A percentile compares a stretch with the other conserved stretches of the same genome.
These are phyloP conservation scores for Papilio machaon DNA, from an alignment of 1,140 invertebrate genomes.

Conservation along the genomic window DNA sequence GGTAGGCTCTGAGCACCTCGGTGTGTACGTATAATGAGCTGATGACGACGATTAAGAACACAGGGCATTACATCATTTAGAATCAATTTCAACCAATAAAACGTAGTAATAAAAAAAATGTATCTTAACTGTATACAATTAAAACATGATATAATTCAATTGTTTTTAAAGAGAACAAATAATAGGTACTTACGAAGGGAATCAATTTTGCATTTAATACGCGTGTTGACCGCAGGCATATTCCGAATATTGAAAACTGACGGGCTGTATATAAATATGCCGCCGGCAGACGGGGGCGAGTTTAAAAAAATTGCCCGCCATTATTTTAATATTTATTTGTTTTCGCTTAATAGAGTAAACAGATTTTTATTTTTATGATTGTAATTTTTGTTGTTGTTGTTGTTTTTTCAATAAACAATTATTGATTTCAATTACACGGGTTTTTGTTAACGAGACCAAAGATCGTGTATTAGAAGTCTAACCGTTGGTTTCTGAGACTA, in stretches of 20 bases:
- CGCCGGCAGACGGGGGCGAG: slow-evolving; percentile 15
- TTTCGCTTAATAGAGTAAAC: slow-evolving; percentile 24
- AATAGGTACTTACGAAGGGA: slow-evolving; percentile 28
- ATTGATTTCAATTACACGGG: not conserved
- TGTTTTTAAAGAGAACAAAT: not conserved
- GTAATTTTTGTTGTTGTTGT: not conserved
- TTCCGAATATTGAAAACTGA: slow-evolving; percentile 42
- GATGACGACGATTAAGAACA: too few relatives aligned
- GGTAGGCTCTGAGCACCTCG: too few relatives aligned
- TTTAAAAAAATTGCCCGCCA: slow-evolving; percentile 20
- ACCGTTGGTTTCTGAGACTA: too few relatives aligned
- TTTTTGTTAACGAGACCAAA: too few relatives aligned
- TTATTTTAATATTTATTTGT: slow-evolving; percentile 37
- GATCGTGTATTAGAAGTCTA: too few relatives aligned
- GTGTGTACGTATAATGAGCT: too few relatives aligned
- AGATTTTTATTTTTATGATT: not conserved
- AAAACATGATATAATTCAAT: not conserved
- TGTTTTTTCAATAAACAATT: not conserved
- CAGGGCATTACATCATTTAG: too few relatives aligned
- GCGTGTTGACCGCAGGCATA: slow-evolving; percentile 35
- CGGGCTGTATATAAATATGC: slow-evolving; percentile 39
- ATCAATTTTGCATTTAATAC: slow-evolving; percentile 36
- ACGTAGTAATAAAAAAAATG: too few relatives aligned
- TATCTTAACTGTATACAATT: too few relatives aligned
- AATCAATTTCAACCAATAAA: too few relatives aligned